Evolutionary conservation across 2,797 vertebrate species (phyloP).

Genomic region (Mallotus villosus): DNA sequence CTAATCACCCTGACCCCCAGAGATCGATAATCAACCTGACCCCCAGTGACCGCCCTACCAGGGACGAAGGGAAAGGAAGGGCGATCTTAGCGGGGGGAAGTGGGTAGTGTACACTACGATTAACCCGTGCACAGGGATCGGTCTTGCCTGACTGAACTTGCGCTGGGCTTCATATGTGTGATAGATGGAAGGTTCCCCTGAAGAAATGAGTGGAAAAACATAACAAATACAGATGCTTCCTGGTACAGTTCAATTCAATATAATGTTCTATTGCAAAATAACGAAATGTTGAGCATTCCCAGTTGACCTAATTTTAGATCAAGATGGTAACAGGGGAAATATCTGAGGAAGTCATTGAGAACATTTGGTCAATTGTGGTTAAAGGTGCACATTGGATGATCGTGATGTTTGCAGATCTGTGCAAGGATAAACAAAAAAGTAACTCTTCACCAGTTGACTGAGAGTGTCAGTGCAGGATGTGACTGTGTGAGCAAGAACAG

Average conservation of each 20-base stretch:
- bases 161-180: no score
- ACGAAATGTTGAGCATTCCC: neutral
- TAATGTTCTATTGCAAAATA: neutral
- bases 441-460: neutral
- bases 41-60: no score
- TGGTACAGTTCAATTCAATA: neutral
- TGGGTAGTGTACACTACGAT: no score
- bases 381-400: neutral
- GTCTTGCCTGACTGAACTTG: no score
- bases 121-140: no score
- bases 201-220: neutral
- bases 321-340: conserved; percentile 2
- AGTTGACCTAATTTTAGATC: neutral
- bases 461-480: neutral
- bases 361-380: conserved; percentile 13
- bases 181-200: neutral
- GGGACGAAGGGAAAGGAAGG: no score
- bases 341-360: conserved; percentile 14
- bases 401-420: neutral
- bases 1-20: no score
- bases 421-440: neutral
- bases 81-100: no score
- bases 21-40: no score
- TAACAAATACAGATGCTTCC: neutral
- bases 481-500: neutral